Conservation (phyloP, 1,140 invertebrate genomes). For the Metopolophium dirhodum region DNA sequence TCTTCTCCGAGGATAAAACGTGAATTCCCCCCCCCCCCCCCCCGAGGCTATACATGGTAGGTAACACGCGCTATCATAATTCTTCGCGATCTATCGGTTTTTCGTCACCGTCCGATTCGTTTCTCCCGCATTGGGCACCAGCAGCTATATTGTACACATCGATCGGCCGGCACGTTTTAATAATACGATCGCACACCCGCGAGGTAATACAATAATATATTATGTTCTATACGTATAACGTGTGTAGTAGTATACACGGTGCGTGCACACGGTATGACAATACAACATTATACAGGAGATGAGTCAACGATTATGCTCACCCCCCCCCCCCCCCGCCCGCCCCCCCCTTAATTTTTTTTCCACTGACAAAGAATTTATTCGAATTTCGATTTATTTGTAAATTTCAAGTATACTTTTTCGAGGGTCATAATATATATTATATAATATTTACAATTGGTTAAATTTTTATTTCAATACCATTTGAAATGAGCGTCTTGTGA, state of each 20-base stretch:
- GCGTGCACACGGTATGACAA: neutral
- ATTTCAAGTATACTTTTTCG: neutral
- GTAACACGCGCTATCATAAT: neutral
- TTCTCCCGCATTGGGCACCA: neutral
- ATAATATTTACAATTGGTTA: neutral
- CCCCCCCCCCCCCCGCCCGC: too few relatives aligned
- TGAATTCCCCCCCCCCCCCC: neutral
- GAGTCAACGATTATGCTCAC: neutral
- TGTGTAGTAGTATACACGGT: neutral
- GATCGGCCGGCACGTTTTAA: neutral
- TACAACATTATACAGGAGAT: neutral
- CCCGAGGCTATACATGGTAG: neutral
- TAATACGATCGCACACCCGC: neutral
- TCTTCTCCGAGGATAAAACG: neutral
- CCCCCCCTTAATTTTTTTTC: neutral
- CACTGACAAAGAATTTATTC: neutral
- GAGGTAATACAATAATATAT: neutral
- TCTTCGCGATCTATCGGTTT: neutral
- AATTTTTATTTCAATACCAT: neutral
- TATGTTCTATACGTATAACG: too few relatives aligned
- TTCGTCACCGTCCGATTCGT: neutral
- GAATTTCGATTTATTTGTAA: neutral
- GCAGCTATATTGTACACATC: too few relatives aligned
- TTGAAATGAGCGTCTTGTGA: neutral
- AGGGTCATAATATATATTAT: neutral